Base-by-base conservation (phyloP, 2,888 invertebrate species). In the Eupithecia subumbrata region DNA sequence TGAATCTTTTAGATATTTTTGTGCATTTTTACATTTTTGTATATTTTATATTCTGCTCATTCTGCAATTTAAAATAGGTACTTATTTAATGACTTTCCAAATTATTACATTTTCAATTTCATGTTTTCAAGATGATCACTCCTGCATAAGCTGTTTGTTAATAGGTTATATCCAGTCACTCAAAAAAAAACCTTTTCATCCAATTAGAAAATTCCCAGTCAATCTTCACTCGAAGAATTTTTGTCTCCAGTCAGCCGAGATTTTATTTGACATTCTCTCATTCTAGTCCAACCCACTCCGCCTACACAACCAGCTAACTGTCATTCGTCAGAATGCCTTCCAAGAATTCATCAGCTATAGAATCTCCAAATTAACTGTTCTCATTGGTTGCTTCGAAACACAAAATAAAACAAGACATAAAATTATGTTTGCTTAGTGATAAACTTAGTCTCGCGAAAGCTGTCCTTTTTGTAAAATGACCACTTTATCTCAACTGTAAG, bases 361-460 rank as follows among this genome's bases (percentile, higher is more conserved):
- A 86, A 88, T 89, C 77, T 83, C 25, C 76, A 77, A 80, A 82
- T 80, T 80, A 85, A 79, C 85, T 84, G 83, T 84, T 84, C 81
- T 83, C 81, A 88, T 89, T 88, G 88, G 88, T 75, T 76, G 79
- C 56, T 73, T 81, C 11, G 22, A 67, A 37, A 37, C 11, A 37
- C 40, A 67, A 66, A 66, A 64, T 66, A 66, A 66, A 66, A 66
- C n/a, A 34, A 64, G 30, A 56, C 56, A 56, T 52, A 11, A 12
- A 22, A 25, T 25, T 25, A 11, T 52, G 52, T 52, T 22, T 56
- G 12, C 12, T 56, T 56, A 18, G 56, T 22, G 56, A 3, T 56
- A 56, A 3, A 56, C 0, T 22, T 9, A 11, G 52, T 52, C n/a
- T n/a, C 11, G 22, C 12, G 22, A 22, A 56, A 12, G 12, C 5